Evolutionary conservation across 2,797 vertebrate species (phyloP), one percentile per base, ranked within the genome.

Genomic region (Acridotheres tristis): DNA sequence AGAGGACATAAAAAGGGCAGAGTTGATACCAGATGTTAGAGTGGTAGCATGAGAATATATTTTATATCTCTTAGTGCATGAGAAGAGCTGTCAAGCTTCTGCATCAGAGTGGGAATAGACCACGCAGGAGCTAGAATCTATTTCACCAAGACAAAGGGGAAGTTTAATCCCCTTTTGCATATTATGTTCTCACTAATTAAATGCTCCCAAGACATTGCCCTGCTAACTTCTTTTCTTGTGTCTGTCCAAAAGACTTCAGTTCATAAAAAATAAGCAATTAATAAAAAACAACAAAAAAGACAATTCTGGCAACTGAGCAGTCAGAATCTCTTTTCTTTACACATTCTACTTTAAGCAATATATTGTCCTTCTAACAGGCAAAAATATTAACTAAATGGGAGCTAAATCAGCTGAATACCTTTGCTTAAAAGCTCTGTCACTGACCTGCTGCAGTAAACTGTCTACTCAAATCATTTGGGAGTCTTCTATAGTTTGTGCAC

Each of bases 151-250:
- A 78, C 26, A 79, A 85, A 92, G 32, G 2, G 36, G 74, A 68
- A 92, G 32, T 83, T 93, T 80, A 80, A 67, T 91, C 30, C 18
- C 47, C 16, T 8, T 76, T 80, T 77, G 36, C 66, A 65, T 81
- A 81, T 81, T 22, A 40, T 54, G 16, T 86, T 91, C 42, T 88
- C 42, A 67, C 34, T 92, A 94, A 89, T 71, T 92, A 80, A 63
- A 68, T 40, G 10, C 32, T 91, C 57, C 38, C 68, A 71, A 85
- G 72, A 38, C 25, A 59, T 27, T 48, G 11, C 21, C 16, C 20
- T 62, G 14, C 22, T 69, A 69, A 67, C 8, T 84, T 27, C 5
- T 82, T 81, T 84, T 66, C 57, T 66, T 63, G 10, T 27, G 36
- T 53, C 27, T 19, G 42, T 72, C 26, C 32, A 71, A 25, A 85